phyloP scores from a whole-genome alignment of 2,888 invertebrate species.

The Thera britannica region DNA sequence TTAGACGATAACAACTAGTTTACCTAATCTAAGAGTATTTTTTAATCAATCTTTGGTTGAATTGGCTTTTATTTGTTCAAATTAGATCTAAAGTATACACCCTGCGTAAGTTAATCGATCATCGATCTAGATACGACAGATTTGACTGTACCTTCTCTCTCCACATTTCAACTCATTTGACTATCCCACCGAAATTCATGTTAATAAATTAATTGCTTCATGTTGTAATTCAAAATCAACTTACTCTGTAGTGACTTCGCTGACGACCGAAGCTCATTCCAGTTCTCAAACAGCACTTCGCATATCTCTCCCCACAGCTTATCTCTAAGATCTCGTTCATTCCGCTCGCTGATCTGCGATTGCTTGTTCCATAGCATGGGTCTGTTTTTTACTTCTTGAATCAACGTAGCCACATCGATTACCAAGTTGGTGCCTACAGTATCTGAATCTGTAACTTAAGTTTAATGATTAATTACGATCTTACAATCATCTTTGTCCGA shows the following conservation, averaged over 20 bases:
- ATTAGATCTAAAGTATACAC: no score
- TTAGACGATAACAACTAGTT: no score
- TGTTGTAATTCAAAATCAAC: neutral
- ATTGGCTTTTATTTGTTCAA: no score
- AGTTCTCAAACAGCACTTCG: constrained; percentile 16
- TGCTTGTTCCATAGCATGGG: constrained; percentile 27
- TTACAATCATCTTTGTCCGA: neutral
- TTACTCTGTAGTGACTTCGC: constrained; percentile 22
- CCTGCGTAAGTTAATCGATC: no score
- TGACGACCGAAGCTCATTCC: constrained; percentile 11
- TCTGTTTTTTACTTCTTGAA: constrained; percentile 21
- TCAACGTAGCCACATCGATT: constrained; percentile 8
- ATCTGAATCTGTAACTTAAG: neutral
- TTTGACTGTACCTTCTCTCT: no score
- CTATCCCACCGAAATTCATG: no score
- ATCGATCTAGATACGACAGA: no score
- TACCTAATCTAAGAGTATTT: no score
- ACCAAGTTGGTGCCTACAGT: neutral
- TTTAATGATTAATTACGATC: neutral
- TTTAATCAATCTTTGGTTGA: no score
- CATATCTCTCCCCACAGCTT: constrained; percentile 24
- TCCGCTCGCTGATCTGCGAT: constrained; percentile 8
- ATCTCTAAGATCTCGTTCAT: neutral
- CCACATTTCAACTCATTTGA: no score
- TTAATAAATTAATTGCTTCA: no score